These are phyloP conservation scores for Tadarida brasiliensis DNA, from an alignment of 2,797 vertebrate species.

Conservation along the genomic window DNA sequence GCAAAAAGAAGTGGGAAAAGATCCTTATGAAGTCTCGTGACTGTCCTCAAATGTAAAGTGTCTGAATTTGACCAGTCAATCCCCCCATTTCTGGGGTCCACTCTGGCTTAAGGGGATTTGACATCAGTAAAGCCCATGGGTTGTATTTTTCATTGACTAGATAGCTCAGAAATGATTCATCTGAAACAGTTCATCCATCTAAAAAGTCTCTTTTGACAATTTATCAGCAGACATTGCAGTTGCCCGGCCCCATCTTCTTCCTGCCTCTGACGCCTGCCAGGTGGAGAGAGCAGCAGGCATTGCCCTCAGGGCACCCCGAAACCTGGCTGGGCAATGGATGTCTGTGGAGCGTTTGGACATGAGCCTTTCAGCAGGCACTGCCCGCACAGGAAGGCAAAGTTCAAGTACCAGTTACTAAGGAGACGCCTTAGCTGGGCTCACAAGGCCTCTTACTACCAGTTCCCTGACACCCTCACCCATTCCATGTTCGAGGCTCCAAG, in stretches of 20 bases:
- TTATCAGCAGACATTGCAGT: slow-evolving; percentile 1
- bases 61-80: slow-evolving; percentile 21
- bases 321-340: not conserved
- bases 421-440: not conserved
- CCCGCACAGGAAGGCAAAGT: slow-evolving; percentile 12
- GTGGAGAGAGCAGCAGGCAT: not conserved
- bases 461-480: not conserved
- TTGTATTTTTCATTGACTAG: slow-evolving; percentile 49
- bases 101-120: not conserved
- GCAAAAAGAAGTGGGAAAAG: slow-evolving; percentile 6
- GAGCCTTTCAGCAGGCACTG: not conserved
- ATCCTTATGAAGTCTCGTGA: not conserved
- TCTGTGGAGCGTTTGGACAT: not conserved
- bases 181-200: slow-evolving; percentile 64
- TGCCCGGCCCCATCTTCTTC: not conserved
- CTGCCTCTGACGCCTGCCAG: not conserved
- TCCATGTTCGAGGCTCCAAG: not conserved
- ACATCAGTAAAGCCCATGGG: not conserved
- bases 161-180: slow-evolving; percentile 5
- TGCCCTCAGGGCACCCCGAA: not conserved
- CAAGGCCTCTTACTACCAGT: not conserved
- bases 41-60: not conserved
- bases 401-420: not conserved
- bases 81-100: not conserved
- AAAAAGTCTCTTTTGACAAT: not conserved